phyloP scores from a whole-genome alignment of 2,797 vertebrate genomes.

The Sorex maritimensis region DNA sequence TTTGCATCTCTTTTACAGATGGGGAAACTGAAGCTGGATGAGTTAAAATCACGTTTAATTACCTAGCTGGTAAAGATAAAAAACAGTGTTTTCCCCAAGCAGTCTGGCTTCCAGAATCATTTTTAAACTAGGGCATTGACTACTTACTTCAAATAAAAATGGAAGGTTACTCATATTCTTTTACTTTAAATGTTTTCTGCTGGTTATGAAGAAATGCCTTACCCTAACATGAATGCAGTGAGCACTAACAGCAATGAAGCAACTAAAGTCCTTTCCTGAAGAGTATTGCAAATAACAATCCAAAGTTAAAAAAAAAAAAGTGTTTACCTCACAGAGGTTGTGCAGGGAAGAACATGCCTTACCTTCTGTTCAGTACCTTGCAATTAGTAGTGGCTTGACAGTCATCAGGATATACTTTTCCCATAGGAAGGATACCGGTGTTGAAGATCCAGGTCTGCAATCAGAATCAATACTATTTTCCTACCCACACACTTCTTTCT shows the following conservation, averaged over 20 bases:
- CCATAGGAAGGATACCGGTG: background rate
- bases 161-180: background rate
- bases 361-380: background rate
- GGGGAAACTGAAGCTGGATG: background rate
- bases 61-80: background rate
- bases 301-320: background rate
- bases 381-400: background rate
- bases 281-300: background rate
- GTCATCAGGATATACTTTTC: background rate
- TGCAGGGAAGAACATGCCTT: background rate
- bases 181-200: too few species aligned
- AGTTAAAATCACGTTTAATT: background rate
- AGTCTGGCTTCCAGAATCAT: background rate
- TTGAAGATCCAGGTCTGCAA: background rate
- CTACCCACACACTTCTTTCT: too few species aligned
- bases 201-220: background rate
- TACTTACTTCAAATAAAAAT: background rate
- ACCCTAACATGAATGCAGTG: background rate
- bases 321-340: background rate
- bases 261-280: background rate
- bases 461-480: background rate
- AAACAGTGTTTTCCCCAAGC: background rate
- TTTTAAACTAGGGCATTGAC: background rate
- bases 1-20: background rate
- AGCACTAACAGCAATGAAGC: too few species aligned